A percentile compares a stretch with the other conserved stretches of the same genome.
Conservation (phyloP, 2,113 vertebrate genomes). For the Paramisgurnus dabryanus region DNA sequence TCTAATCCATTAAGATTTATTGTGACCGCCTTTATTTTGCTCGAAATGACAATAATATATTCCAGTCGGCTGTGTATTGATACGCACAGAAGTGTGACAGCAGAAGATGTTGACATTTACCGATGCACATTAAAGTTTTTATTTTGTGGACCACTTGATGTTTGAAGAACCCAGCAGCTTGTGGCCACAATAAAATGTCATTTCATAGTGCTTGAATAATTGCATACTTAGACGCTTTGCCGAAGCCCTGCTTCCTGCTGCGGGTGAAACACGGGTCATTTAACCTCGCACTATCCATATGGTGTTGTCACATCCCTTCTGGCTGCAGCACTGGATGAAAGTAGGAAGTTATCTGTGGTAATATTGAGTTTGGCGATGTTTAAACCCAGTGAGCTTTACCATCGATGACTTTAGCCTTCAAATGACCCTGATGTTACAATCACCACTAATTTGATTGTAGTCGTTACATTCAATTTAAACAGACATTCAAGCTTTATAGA, state of each 20-base stretch:
- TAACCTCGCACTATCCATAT: background rate
- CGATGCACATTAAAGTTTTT: background rate
- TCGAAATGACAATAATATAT: background rate
- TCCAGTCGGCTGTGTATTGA: background rate
- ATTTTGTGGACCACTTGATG: background rate
- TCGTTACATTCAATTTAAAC: background rate
- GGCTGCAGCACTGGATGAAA: background rate
- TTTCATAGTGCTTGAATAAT: background rate
- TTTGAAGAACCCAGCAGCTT: background rate
- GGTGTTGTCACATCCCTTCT: background rate
- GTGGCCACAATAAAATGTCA: background rate
- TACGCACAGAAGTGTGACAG: too few relatives aligned
- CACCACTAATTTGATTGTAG: background rate
- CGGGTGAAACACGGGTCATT: slow-evolving; percentile 1
- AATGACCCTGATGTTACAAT: background rate
- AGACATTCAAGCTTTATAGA: background rate
- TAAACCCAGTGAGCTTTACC: background rate
- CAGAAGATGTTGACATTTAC: background rate
- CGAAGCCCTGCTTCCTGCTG: background rate
- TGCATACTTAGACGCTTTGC: slow-evolving; percentile 6
- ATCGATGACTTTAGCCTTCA: background rate
- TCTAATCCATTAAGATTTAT: too few relatives aligned
- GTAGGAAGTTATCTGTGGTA: too few relatives aligned
- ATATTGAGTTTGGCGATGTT: too few relatives aligned
- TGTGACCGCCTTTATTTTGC: too few relatives aligned